Percentiles rank a stretch among this genome's conserved stretches.
Conservation (phyloP, 2,888 invertebrate species). For the Ormyrus labotus region DNA sequence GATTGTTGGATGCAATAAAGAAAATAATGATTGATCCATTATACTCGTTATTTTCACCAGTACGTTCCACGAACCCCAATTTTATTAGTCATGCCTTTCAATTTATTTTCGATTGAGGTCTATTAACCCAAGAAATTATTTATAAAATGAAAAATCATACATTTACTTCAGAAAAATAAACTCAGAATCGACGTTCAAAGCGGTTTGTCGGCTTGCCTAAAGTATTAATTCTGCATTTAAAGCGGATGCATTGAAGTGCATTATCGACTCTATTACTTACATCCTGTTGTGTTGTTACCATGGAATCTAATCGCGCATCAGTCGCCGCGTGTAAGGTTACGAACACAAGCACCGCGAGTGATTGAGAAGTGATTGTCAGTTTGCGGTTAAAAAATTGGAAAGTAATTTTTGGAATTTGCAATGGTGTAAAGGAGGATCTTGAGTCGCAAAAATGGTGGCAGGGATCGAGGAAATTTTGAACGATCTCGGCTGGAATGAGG, state of each 20-base stretch:
- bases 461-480: conserved; percentile 82
- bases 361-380: too few species aligned
- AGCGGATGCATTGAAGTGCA: background rate
- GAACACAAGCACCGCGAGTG: too few species aligned
- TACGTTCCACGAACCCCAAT: background rate
- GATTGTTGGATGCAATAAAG: conserved; percentile 42
- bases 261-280: conserved; percentile 19
- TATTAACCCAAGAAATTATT: background rate
- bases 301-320: conserved; percentile 38
- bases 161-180: background rate
- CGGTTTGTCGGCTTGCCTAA: background rate
- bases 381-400: conserved; percentile 12
- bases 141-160: background rate
- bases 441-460: conserved; percentile 66
- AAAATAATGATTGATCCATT: conserved; percentile 28
- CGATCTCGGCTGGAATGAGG: conserved; percentile 85
- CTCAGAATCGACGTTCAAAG: background rate
- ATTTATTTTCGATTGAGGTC: background rate
- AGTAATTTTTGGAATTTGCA: conserved; percentile 5
- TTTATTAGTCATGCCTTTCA: background rate
- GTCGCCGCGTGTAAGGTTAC: conserved; percentile 3
- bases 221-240: background rate
- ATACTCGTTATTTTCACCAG: background rate
- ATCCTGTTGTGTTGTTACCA: conserved; percentile 47
- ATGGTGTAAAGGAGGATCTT: background rate